Base-by-base conservation (phyloP, 1,140 invertebrate genomes). In the Drosophila simulans region DNA sequence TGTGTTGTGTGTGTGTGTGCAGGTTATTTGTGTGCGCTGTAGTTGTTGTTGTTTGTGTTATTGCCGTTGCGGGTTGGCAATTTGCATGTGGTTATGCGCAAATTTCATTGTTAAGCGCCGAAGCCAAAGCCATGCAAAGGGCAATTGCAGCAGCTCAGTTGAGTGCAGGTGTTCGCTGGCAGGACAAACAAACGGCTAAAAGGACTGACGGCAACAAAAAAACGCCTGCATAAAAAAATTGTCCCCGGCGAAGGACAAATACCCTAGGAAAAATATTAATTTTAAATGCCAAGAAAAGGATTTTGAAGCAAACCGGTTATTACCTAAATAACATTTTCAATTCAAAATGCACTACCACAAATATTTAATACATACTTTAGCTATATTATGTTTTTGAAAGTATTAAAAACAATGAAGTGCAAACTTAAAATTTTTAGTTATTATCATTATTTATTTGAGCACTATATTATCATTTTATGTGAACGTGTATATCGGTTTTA, bases 21-120 rank as follows among this genome's bases (percentile, higher is more conserved):
- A 25, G 43, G 52, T 40, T 51, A 42, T 79, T 37, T 59, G 22
- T 62, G 39, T 66, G 39, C 60, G 39, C 39, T 25, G 68, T 53
- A 22, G 37, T 51, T 60, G 60, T 43, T 46, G 43, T 37, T 72
- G 75, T 45, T 56, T 31, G 31, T 62, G 53, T 35, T 62, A 62
- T 46, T 62, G 40, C 37, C 34, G 51, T 60, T 86, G 83, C 74
- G 84, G 84, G 71, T 88, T 88, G 76, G 80, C 84, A 89, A 89
- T 89, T 89, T 89, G 85, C 84, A 89, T 89, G 84, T 89, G 84
- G 84, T 89, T 89, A 89, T 89, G 84, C 84, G 84, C 77, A 89
- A 89, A 89, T 89, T 89, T 89, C 80, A 89, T 89, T 89, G 84
- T 89, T 89, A 89, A 89, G 84, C 84, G 80, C 76, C 58, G 82